These are phyloP conservation scores for Chelidonichthys spinosus DNA, from an alignment of 2,797 vertebrate genomes.

Conservation along the genomic window DNA sequence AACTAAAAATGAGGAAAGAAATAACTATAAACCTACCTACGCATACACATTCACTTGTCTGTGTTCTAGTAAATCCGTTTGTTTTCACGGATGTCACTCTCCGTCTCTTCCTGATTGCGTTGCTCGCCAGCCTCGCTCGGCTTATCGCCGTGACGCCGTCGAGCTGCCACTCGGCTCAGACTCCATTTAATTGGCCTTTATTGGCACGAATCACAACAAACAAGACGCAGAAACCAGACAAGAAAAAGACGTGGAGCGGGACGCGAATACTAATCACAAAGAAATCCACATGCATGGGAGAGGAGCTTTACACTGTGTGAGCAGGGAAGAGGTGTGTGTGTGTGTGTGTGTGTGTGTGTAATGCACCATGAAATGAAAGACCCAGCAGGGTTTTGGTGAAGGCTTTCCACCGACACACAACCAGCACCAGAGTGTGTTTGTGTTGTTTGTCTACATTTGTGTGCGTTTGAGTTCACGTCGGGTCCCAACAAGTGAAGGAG, in stretches of 20 bases:
- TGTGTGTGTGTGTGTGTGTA: conserved; percentile 9
- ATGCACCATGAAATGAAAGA: conserved; percentile 62
- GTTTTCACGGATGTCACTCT: not conserved
- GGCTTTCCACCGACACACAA: conserved; percentile 31
- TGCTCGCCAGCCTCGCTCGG: not conserved
- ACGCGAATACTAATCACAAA: conserved; percentile 20
- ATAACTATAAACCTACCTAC: too few relatives aligned
- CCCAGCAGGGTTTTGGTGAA: conserved; percentile 29
- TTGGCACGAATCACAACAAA: conserved; percentile 12
- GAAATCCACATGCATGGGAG: conserved; percentile 5
- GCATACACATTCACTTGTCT: too few relatives aligned
- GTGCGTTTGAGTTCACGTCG: not conserved
- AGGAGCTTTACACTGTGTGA: too few relatives aligned
- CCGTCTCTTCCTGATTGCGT: conserved; percentile 4
- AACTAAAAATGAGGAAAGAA: too few relatives aligned
- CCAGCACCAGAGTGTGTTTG: not conserved
- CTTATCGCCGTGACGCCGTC: conserved; percentile 25
- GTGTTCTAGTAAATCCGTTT: not conserved
- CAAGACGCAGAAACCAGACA: conserved; percentile 3
- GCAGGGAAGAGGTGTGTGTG: too few relatives aligned
- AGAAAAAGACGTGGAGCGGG: conserved; percentile 6
- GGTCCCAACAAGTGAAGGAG: too few relatives aligned
- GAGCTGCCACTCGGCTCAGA: conserved; percentile 13
- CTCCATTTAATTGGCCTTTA: conserved; percentile 45
- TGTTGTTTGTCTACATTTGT: not conserved